Percentiles rank a stretch among this genome's conserved stretches.
Conservation (phyloP, 1,140 invertebrate genomes). For the Cyphomyrmex costatus region DNA sequence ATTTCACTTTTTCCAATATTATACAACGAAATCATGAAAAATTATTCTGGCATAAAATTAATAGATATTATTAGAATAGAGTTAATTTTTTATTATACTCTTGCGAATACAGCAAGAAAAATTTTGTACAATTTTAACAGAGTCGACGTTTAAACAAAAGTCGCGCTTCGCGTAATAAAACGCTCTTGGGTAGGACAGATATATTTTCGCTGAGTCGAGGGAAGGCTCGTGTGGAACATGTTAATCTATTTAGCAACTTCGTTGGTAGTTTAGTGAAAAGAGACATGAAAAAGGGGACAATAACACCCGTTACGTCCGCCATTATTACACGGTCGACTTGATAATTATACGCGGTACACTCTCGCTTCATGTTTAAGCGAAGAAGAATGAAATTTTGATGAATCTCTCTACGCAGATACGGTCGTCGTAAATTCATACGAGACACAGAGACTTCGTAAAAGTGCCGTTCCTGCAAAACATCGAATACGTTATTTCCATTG, state of each 20-base stretch:
- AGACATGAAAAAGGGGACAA: constrained; percentile 6
- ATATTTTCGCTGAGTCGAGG: constrained; percentile 18
- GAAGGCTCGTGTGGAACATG: neutral
- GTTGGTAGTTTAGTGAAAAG: constrained; percentile 27
- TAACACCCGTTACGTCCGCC: neutral
- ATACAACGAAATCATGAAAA: neutral
- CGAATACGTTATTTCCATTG: constrained; percentile 53
- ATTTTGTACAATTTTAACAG: constrained; percentile 13
- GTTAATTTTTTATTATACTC: neutral
- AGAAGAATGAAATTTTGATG: constrained; percentile 55
- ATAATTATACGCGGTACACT: constrained; percentile 31
- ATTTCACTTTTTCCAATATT: neutral
- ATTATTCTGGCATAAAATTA: neutral
- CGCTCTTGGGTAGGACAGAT: neutral
- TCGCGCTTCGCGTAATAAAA: constrained; percentile 31
- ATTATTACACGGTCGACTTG: constrained; percentile 47
- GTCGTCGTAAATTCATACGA: constrained; percentile 33
- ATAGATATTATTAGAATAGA: neutral
- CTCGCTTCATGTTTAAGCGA: constrained; percentile 45
- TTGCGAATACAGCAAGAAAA: constrained; percentile 5
- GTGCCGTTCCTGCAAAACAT: constrained; percentile 34
- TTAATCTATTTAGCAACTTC: constrained; percentile 62
- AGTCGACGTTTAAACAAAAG: constrained; percentile 25
- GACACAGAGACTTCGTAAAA: constrained; percentile 50
- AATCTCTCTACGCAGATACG: constrained; percentile 14